A percentile compares a stretch with the other conserved stretches of the same genome.
These are phyloP conservation scores for Bos javanicus DNA, from an alignment of 2,113 vertebrate species.

Conservation along the genomic window DNA sequence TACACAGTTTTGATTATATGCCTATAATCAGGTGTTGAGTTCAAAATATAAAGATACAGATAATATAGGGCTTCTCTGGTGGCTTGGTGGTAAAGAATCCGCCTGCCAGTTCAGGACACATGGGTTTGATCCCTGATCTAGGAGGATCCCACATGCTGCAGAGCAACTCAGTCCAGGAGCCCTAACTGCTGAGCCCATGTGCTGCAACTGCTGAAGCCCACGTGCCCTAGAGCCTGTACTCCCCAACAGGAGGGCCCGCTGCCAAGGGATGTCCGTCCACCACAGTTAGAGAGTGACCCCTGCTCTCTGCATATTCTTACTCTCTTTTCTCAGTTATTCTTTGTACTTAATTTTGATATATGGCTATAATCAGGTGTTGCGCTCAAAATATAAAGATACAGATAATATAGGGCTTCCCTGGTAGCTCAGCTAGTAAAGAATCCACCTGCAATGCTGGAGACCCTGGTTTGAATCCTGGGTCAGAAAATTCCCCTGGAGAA, in stretches of 20 bases:
- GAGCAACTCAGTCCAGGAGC: too few relatives aligned
- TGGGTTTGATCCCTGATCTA: too few relatives aligned
- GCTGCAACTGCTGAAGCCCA: too few relatives aligned
- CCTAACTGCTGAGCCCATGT: too few relatives aligned
- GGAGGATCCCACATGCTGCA: too few relatives aligned
- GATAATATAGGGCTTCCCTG: too few relatives aligned
- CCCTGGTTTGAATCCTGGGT: neutral
- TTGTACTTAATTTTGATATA: neutral
- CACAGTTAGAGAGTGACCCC: too few relatives aligned
- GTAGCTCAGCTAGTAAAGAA: neutral
- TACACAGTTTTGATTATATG: neutral
- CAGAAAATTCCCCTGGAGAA: neutral
- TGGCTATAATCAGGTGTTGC: neutral
- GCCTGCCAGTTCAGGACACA: too few relatives aligned
- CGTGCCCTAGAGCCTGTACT: too few relatives aligned
- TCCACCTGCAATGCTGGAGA: neutral
- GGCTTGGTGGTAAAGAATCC: neutral
- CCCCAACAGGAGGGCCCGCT: too few relatives aligned
- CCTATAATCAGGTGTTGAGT: neutral
- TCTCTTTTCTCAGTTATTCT: conserved; percentile 1
- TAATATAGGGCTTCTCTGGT: neutral
- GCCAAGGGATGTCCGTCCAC: too few relatives aligned
- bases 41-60: conserved; percentile 3
- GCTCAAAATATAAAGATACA: conserved; percentile 7
- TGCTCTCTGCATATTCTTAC: neutral